These are phyloP conservation scores for Globia sparganii DNA, from an alignment of 2,888 invertebrate species.

Conservation along the genomic window DNA sequence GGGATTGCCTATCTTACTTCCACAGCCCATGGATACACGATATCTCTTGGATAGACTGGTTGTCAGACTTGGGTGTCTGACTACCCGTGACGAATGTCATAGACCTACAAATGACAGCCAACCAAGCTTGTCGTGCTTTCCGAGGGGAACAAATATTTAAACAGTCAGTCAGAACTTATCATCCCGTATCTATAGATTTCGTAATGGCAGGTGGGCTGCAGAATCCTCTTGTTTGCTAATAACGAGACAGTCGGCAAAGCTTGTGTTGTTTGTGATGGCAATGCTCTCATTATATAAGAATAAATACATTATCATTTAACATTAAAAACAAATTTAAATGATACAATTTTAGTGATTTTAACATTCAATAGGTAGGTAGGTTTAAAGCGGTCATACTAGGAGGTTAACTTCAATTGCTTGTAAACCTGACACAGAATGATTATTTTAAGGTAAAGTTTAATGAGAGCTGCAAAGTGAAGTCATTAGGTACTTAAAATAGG, in stretches of 20 bases:
- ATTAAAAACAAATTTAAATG: background rate
- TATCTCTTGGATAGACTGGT: background rate
- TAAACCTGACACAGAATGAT: background rate
- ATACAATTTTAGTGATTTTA: too few relatives aligned
- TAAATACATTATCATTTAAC: background rate
- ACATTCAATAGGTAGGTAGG: background rate
- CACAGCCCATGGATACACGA: background rate
- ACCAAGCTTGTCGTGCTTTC: background rate
- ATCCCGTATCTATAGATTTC: background rate
- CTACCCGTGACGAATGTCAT: background rate
- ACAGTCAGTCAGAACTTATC: background rate
- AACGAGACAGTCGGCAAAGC: background rate
- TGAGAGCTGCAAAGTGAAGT: background rate
- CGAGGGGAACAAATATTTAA: background rate
- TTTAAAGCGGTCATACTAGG: background rate
- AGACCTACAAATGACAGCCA: background rate
- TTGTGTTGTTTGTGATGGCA: too few relatives aligned
- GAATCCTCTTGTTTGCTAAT: background rate
- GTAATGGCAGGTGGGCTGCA: background rate
- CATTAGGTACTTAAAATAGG: background rate
- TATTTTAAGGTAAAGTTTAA: too few relatives aligned
- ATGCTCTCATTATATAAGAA: background rate
- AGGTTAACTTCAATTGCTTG: background rate
- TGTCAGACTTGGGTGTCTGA: background rate
- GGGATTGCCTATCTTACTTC: background rate